phyloP scores from a whole-genome alignment of 2,888 invertebrate genomes.

The Drosophila helvetica region DNA sequence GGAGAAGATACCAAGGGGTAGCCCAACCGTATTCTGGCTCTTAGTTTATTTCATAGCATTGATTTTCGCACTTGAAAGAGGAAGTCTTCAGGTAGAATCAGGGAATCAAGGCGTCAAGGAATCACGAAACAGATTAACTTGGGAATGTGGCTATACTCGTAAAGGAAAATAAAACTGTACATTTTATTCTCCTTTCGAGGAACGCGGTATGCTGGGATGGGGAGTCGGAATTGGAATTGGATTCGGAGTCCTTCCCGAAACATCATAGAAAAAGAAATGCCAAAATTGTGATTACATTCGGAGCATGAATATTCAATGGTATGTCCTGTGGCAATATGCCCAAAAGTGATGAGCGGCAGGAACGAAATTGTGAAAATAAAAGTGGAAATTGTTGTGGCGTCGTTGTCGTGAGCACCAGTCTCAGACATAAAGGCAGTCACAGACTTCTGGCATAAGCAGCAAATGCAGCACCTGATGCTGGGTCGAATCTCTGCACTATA shows the following conservation, averaged over 20 bases:
- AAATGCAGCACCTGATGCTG: conserved; percentile 29
- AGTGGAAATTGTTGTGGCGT: conserved; percentile 17
- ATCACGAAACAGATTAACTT: conserved; percentile 18
- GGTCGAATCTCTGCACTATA: background rate
- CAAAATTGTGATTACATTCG: conserved; percentile 35
- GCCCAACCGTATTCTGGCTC: background rate
- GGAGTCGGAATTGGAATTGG: too few species aligned
- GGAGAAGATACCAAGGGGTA: background rate
- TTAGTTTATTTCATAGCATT: conserved; percentile 8
- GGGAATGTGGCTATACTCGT: conserved; percentile 8
- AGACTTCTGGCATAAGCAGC: conserved; percentile 16
- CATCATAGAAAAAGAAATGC: background rate
- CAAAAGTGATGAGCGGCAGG: background rate
- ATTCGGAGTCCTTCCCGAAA: background rate
- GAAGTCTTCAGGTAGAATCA: conserved; percentile 4
- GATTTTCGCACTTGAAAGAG: conserved; percentile 19
- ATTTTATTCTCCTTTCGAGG: conserved; percentile 15
- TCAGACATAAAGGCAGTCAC: conserved; percentile 2
- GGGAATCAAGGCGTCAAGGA: conserved; percentile 10
- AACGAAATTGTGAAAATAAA: conserved; percentile 3
- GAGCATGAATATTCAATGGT: conserved; percentile 62
- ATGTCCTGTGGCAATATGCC: conserved; percentile 31
- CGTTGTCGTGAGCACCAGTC: background rate
- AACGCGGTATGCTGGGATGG: too few species aligned
- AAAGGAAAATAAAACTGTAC: conserved; percentile 30